phyloP scores from a whole-genome alignment of 2,113 vertebrate species.

The Cheirogaleus medius region DNA sequence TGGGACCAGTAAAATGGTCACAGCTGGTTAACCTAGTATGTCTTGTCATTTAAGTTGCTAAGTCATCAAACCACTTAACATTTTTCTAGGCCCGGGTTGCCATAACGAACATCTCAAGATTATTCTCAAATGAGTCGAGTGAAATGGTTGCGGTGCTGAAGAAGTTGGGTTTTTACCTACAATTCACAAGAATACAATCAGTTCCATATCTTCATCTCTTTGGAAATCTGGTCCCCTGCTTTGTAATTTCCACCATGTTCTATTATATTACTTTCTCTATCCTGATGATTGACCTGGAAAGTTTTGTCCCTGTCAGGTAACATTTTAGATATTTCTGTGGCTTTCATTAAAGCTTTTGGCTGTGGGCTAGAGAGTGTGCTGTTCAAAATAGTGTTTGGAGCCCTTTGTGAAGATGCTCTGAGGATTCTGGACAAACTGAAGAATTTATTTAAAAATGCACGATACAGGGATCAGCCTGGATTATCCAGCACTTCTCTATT shows the following conservation, averaged over 20 bases:
- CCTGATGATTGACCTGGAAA: neutral
- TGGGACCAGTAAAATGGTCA: conserved; percentile 71
- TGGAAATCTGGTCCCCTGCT: neutral
- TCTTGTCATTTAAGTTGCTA: conserved; percentile 71
- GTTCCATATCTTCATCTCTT: neutral
- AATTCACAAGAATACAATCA: neutral
- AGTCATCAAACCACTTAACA: neutral
- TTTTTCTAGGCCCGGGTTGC: neutral
- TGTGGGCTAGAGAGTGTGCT: neutral
- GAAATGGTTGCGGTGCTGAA: neutral
- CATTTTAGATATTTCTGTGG: conserved; percentile 2
- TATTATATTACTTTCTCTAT: neutral
- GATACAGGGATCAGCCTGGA: neutral
- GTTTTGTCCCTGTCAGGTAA: neutral
- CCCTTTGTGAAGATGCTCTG: neutral
- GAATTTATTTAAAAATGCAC: conserved; percentile 9
- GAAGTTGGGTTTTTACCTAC: neutral
- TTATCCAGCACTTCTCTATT: neutral
- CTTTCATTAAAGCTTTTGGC: neutral
- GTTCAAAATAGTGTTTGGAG: neutral
- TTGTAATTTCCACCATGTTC: neutral
- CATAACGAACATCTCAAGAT: neutral
- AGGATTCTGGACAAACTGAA: neutral
- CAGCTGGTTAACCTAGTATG: rapidly evolving
- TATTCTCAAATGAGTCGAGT: neutral